Base-by-base conservation (phyloP, 2,888 invertebrate genomes). In the Euplexia lucipara region DNA sequence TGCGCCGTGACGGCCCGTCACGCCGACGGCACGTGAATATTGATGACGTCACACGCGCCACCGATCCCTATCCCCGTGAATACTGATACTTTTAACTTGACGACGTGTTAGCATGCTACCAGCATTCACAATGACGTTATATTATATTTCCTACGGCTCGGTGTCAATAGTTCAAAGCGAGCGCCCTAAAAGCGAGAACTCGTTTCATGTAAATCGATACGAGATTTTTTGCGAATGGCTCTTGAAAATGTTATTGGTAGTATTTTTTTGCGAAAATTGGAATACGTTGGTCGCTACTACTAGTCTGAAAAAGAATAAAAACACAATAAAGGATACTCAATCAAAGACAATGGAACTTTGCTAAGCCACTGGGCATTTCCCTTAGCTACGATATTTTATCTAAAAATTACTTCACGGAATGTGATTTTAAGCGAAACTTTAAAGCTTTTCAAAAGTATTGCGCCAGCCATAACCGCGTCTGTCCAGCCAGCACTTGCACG, bases 1-100 rank as follows among this genome's bases (percentile, higher is more conserved):
- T 57, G 14, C 57, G 70, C 49, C 81, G 63, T 67, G 78, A 66
- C 82, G 63, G 35, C 51, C 52, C 70, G 78, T 75, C 78, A 71
- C 41, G 47, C 49, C 66, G 68, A 75, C 73, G 54, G 71, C 49
- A 57, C 75, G 75, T 75, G 78, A 81, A 81, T 81, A 82, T 82
- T 78, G 81, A 81, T 81, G 59, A 81, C 68, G 65, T 65, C 67
- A 80, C 69, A 59, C 70, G 71, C 57, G 73, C 70, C 32, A 57
- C 53, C 71, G 74, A 69, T 69, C 70, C 61, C 76, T 75, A 62
- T 60, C 62, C 48, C 51, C 48, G 37, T 67, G 75, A 76, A 82
- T 79, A 72, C 76, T 52, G 82, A 79, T 79, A 79, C 69, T 79
- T 82, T 82, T 71, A 79, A 79, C 76, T 75, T 75, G 71, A 47